Conservation (phyloP, 1,140 invertebrate species). For the Platorchestia sp. region DNA sequence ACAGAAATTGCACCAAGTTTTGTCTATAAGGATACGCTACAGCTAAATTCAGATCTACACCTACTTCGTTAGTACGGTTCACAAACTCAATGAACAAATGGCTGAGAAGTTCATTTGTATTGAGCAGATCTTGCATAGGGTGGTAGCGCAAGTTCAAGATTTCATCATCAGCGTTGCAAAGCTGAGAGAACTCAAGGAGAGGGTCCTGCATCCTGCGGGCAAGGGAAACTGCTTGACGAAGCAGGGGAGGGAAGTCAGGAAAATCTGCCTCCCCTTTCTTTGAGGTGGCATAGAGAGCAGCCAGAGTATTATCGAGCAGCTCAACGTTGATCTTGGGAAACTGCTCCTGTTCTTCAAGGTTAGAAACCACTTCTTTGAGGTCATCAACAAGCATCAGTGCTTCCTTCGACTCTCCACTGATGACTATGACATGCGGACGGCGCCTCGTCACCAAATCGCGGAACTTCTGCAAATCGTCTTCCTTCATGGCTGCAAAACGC, state of each 20-base stretch:
- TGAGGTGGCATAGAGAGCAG: conserved; percentile 90
- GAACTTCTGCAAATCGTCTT: conserved; percentile 85
- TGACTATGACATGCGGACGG: conserved; percentile 93
- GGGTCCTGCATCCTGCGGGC: conserved; percentile 95
- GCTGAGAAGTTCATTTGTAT: conserved; percentile 61
- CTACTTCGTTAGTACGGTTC: conserved; percentile 94
- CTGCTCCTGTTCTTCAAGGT: conserved; percentile 86
- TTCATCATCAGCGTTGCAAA: conserved; percentile 96
- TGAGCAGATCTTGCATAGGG: conserved; percentile 77
- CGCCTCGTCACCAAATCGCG: conserved; percentile 89
- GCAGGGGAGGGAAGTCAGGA: conserved; percentile 88
- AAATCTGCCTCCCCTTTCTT: conserved; percentile 90
- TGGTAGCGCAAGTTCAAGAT: conserved; percentile 94
- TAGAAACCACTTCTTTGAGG: conserved; percentile 80
- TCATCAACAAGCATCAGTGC: conserved; percentile 89
- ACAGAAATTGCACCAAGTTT: conserved; percentile 96
- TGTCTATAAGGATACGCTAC: conserved; percentile 89
- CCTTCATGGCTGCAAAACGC: conserved; percentile 82
- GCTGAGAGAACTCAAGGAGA: conserved; percentile 93
- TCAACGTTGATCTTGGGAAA: conserved; percentile 91
- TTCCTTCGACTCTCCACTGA: conserved; percentile 92
- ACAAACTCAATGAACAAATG: conserved; percentile 92
- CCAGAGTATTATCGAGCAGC: conserved; percentile 92
- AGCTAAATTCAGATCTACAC: conserved; percentile 97
- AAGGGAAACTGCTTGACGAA: conserved; percentile 92